Evolutionary conservation across 2,888 invertebrate genomes (phyloP), one percentile per base, ranked within the genome.

Genomic region (Tortricodes alternella): DNA sequence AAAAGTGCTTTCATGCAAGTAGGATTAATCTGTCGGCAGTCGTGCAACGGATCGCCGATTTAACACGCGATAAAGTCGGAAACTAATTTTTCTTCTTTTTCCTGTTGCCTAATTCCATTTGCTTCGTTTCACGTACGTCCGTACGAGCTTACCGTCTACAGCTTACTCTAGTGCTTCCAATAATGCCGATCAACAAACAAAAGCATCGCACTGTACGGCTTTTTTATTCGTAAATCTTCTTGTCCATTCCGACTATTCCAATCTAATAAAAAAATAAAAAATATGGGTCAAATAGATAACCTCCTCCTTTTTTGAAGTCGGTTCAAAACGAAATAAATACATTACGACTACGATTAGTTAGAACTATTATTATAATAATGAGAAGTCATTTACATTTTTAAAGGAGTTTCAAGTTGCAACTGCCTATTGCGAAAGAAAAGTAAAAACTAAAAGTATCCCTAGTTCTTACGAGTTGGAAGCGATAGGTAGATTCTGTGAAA

Each of bases 41-140:
- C 74, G 70, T 78, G 83, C 78, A 74, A 76, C 64, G 73, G 73
- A 78, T 74, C 70, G 73, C 59, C 71, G 76, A 81, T 82, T 83
- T 78, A 72, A 73, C 76, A 73, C 71, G 67, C 76, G 77, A 83
- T 80, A 76, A 80, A 77, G 70, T 70, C 69, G 63, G 65, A 66
- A 66, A 70, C 64, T 69, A 72, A 73, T 76, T 75, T 75, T 74
- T 74, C 69, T 68, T 70, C 62, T 70, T 69, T 70, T 67, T 66
- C 60, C 55, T 23, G 24, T 29, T 46, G 49, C 44, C 55, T 21
- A 55, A 55, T 55, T 41, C 48, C 44, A 48, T 56, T 56, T 50
- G 49, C 44, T 50, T 44, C 63, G 53, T 60, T 60, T 60, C 60
- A 53, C 59, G 39, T 62, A 39, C 27, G 49, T 51, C 58, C 53